These are phyloP conservation scores for Balaeniceps rex DNA, from an alignment of 2,113 vertebrate genomes.

Conservation along the genomic window DNA sequence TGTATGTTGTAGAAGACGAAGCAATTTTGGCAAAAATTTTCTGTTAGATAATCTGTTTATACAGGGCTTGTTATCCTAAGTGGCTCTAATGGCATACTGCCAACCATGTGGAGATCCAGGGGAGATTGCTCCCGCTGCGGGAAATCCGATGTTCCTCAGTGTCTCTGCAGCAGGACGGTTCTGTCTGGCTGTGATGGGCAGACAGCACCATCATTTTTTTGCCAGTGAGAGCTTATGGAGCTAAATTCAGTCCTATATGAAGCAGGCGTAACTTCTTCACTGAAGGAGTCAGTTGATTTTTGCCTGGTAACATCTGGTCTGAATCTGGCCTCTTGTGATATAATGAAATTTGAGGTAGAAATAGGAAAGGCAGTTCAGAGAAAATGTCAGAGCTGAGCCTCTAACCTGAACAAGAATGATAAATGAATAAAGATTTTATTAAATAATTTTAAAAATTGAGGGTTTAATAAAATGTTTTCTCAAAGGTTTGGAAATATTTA, in stretches of 20 bases:
- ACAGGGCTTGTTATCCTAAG: neutral
- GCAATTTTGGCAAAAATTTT: neutral
- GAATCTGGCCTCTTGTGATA: neutral
- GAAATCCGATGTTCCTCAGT: neutral
- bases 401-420: neutral
- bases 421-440: neutral
- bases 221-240: neutral
- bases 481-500: neutral
- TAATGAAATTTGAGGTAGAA: neutral
- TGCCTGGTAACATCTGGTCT: neutral
- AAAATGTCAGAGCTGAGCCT: neutral
- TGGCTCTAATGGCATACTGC: neutral
- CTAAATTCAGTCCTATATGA: neutral
- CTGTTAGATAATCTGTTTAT: neutral
- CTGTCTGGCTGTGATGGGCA: neutral
- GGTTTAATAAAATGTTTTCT: neutral
- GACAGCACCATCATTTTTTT: neutral
- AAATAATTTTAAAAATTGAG: neutral
- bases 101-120: neutral
- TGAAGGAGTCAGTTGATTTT: neutral
- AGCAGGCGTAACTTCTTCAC: neutral
- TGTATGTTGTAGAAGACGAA: neutral
- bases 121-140: neutral
- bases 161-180: neutral
- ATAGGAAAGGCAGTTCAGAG: neutral